Base-by-base conservation (phyloP, 2,888 invertebrate genomes). In the Criorhina ranunculi region DNA sequence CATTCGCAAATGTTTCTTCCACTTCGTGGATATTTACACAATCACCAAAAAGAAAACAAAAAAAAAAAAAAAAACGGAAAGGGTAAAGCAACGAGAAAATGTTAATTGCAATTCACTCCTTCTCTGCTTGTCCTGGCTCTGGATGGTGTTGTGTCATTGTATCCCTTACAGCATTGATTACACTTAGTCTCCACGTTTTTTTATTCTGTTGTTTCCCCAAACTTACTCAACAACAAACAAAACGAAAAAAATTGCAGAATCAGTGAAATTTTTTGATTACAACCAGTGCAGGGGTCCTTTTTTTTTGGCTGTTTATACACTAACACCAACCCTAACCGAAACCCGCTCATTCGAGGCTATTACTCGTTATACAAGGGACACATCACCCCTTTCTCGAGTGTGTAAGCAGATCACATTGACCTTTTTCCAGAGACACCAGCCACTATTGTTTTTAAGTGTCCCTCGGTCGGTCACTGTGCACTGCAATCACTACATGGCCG, bases 201-300 rank as follows among this genome's bases (percentile, higher is more conserved):
- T 33, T 29, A 2, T 8, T 53, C 29, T 24, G 24, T n/a, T 7
- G 31, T 15, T 55, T 17, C 19, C 37, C 24, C 64, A 24, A 64
- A 64, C 17, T 33, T 33, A 66, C 29, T 5, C 29, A 17, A n/a
- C 5, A 12, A 17, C 5, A 7, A 12, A n/a, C n/a, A n/a, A 12
- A 4, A 35, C 7, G 9, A 69, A 67, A 67, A 69, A 42, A 33
- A 12, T n/a, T 15, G 19, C 15, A 8, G 12, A 69, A 33, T 42
- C 67, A 42, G 55, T 19, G 69, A 57, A 40, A 57, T 57, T 69
- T n/a, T 69, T 69, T 57, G 31, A 69, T 69, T 69, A 55, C 55
- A 67, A 42, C 67, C 55, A 15, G 17, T 6, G 17, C 9, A 5
- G 31, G 15, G 51, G 51, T 59, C 15, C 29, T 60, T 60, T 60